Evolutionary conservation across 1,140 invertebrate genomes (phyloP).

Genomic region (Helicorthomorpha holstii): DNA sequence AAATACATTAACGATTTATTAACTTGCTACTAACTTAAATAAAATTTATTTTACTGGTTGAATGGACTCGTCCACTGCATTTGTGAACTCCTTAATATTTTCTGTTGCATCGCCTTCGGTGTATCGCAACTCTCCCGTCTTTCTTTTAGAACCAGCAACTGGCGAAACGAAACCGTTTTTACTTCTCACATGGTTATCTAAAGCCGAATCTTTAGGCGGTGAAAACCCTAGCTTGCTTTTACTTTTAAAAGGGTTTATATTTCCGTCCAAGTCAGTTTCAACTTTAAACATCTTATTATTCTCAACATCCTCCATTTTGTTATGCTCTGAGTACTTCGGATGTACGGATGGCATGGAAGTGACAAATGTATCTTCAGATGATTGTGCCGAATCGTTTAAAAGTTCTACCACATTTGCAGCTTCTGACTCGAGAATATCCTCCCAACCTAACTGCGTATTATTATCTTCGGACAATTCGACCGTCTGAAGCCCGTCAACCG

Average conservation of each 20-base stretch:
- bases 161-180: neutral
- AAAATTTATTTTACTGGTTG: neutral
- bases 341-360: neutral
- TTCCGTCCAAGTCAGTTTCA: neutral
- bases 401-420: neutral
- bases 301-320: constrained; percentile 1
- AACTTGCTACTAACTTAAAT: neutral
- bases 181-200: neutral
- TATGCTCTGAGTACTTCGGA: no score
- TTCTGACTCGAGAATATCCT: neutral
- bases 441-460: neutral
- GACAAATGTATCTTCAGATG: neutral
- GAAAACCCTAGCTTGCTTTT: neutral
- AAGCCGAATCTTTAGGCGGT: neutral
- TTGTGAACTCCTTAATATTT: neutral
- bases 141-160: neutral
- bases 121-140: neutral
- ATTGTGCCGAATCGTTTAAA: neutral
- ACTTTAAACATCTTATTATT: neutral
- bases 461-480: no score
- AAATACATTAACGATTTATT: neutral
- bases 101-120: neutral
- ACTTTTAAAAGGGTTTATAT: constrained; percentile 3
- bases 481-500: no score
- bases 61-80: neutral